A percentile compares a stretch with the other conserved stretches of the same genome.
phyloP scores from a whole-genome alignment of 2,888 invertebrate species.

The Phaonia tiefii region DNA sequence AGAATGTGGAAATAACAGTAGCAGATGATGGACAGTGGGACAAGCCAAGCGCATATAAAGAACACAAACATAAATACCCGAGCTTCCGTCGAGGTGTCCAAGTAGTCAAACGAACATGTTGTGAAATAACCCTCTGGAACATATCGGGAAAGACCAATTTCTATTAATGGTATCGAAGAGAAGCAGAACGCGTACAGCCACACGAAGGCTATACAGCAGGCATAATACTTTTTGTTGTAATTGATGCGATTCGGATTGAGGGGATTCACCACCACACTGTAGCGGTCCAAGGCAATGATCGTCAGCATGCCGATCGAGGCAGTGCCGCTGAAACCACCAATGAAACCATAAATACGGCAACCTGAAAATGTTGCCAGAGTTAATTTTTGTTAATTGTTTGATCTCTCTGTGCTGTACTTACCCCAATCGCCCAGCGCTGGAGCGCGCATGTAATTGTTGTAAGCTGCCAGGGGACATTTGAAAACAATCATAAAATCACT shows the following conservation, averaged over 20 bases:
- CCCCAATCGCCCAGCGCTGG: conserved; percentile 88
- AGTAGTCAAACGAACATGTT: conserved; percentile 92
- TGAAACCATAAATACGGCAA: conserved; percentile 89
- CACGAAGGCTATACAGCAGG: conserved; percentile 83
- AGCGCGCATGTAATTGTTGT: conserved; percentile 87
- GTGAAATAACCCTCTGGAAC: conserved; percentile 92
- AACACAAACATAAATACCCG: conserved; percentile 88
- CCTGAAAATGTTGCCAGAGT: conserved; percentile 81
- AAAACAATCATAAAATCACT: conserved; percentile 88
- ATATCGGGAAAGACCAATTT: conserved; percentile 88
- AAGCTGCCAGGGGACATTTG: conserved; percentile 88
- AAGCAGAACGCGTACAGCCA: conserved; percentile 89
- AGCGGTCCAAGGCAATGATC: conserved; percentile 90
- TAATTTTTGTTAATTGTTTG: no score
- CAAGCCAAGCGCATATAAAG: conserved; percentile 88
- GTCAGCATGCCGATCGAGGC: conserved; percentile 91
- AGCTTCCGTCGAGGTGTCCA: conserved; percentile 84
- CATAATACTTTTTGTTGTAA: conserved; percentile 83
- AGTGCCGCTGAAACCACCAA: conserved; percentile 90
- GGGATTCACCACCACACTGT: conserved; percentile 90
- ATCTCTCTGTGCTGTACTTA: conserved; percentile 75
- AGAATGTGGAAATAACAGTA: conserved; percentile 88
- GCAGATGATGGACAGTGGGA: conserved; percentile 86
- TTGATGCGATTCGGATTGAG: conserved; percentile 85
- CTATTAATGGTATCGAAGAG: conserved; percentile 85